A percentile compares a stretch with the other conserved stretches of the same genome.
Conservation (phyloP, 2,888 invertebrate genomes). For the Tethea ocularis region DNA sequence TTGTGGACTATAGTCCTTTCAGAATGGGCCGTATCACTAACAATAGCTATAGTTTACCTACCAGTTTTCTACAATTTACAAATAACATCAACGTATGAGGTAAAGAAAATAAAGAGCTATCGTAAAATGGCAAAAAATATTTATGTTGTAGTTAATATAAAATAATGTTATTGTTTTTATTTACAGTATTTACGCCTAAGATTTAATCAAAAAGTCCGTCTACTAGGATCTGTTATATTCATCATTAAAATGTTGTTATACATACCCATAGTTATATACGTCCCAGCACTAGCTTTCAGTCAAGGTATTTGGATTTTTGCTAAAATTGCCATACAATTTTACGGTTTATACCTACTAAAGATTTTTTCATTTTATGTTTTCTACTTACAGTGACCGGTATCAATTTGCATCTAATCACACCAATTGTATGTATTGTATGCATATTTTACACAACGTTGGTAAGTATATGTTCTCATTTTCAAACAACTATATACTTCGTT, state of each 20-base stretch:
- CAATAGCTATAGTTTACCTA: slow-evolving; percentile 86
- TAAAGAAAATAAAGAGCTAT: slow-evolving; percentile 47
- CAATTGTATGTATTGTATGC: slow-evolving; percentile 92
- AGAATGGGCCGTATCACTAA: slow-evolving; percentile 86
- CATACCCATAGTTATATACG: slow-evolving; percentile 94
- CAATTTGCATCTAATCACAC: slow-evolving; percentile 90
- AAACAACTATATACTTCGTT: too few relatives aligned
- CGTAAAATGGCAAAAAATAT: neutral
- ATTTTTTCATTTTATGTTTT: slow-evolving; percentile 1
- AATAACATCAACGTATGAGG: slow-evolving; percentile 90
- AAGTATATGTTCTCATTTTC: slow-evolving; percentile 80
- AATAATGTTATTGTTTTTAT: slow-evolving; percentile 15
- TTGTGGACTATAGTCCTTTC: slow-evolving; percentile 87
- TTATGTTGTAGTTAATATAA: neutral
- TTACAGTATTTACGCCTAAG: slow-evolving; percentile 88
- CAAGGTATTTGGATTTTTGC: slow-evolving; percentile 83
- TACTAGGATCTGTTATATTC: slow-evolving; percentile 87
- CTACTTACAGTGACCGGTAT: slow-evolving; percentile 89
- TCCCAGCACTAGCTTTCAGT: slow-evolving; percentile 93
- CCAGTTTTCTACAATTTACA: slow-evolving; percentile 90
- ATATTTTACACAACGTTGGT: slow-evolving; percentile 96
- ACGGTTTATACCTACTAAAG: neutral
- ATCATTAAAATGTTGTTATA: slow-evolving; percentile 89
- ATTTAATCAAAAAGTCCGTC: slow-evolving; percentile 86
- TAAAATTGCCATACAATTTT: neutral